These are phyloP conservation scores for Aplidium turbinatum DNA, from an alignment of 23 tunicate genomes.

Conservation along the genomic window DNA sequence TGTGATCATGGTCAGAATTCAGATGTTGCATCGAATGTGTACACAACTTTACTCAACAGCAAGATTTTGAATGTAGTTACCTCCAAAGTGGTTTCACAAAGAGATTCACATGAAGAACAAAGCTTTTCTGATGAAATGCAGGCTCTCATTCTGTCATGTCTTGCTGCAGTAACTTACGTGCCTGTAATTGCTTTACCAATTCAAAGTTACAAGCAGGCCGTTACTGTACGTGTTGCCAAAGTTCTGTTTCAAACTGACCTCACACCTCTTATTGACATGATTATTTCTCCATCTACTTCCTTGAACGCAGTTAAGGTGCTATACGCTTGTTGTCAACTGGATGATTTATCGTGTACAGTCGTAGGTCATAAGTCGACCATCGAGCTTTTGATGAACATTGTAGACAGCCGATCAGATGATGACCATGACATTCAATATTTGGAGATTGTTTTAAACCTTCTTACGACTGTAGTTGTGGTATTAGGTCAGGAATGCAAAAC, in stretches of 20 bases:
- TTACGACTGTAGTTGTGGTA: conserved; percentile 41
- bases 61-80: conserved; percentile 41
- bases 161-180: conserved; percentile 58
- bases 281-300: conserved; percentile 14
- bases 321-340: conserved; percentile 55
- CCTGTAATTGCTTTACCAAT: conserved; percentile 75
- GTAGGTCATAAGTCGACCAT: conserved; percentile 2
- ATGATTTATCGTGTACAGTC: conserved; percentile 10
- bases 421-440: conserved; percentile 34
- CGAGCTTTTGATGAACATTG: conserved; percentile 23
- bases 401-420: conserved; percentile 13
- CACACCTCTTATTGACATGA: conserved; percentile 2
- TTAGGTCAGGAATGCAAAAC: background rate
- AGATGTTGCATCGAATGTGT: conserved; percentile 43
- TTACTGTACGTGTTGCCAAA: conserved; percentile 15
- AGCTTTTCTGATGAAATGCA: conserved; percentile 1
- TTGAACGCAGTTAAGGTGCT: conserved; percentile 50
- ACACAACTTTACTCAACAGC: conserved; percentile 16
- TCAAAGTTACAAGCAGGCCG: conserved; percentile 27
- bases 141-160: conserved; percentile 52
- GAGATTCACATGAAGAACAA: background rate
- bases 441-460: conserved; percentile 56
- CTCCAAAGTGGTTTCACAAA: background rate
- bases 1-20: conserved; percentile 69
- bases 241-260: background rate